Evolutionary conservation across 2,888 invertebrate genomes (phyloP).

Genomic region (Luffia ferchaultella): DNA sequence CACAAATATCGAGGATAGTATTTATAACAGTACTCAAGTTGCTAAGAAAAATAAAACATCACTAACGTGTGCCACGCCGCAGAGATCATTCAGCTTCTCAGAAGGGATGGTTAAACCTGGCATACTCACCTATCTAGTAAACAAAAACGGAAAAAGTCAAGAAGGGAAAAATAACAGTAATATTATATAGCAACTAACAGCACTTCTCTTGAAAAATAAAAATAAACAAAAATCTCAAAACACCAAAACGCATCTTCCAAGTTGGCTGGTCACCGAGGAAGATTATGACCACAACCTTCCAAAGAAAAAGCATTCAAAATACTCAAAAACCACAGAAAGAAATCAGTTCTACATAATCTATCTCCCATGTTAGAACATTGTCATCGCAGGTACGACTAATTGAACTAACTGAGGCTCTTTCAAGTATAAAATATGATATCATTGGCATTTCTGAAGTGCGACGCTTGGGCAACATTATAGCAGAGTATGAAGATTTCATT

Average conservation of each 20-base stretch:
- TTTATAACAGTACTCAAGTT: neutral
- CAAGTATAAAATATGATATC: neutral
- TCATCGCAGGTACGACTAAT: neutral
- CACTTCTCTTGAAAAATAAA: neutral
- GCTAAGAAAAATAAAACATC: neutral
- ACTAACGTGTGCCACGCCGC: neutral
- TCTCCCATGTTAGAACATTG: neutral
- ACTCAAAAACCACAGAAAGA: neutral
- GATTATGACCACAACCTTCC: neutral
- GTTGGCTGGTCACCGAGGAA: neutral
- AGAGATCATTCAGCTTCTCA: neutral
- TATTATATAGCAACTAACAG: neutral
- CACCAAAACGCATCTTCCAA: too few relatives aligned
- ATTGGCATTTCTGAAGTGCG: neutral
- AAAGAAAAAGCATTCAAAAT: neutral
- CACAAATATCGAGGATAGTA: neutral
- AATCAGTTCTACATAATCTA: neutral
- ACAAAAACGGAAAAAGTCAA: neutral
- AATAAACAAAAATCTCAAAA: neutral
- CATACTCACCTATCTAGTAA: constrained; percentile 2
- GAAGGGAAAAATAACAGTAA: neutral
- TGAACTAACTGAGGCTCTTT: neutral
- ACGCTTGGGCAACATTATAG: neutral
- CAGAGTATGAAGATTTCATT: neutral
- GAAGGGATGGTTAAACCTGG: neutral